These are phyloP conservation scores for Drosophila rubida DNA, from an alignment of 2,888 invertebrate genomes.

Conservation along the genomic window DNA sequence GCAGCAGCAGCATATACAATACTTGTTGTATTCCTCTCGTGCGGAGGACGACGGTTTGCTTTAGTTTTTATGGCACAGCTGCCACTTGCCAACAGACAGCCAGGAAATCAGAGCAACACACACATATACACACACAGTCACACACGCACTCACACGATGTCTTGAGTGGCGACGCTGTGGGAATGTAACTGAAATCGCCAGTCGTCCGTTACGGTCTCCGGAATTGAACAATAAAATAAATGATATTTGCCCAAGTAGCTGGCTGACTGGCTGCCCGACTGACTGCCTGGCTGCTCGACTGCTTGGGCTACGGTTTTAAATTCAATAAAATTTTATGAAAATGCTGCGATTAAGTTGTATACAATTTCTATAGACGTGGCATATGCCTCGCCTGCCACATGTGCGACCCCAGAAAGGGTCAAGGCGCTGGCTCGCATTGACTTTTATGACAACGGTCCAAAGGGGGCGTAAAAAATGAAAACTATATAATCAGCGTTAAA, in stretches of 20 bases:
- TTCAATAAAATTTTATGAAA: constrained; percentile 81
- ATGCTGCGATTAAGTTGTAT: constrained; percentile 73
- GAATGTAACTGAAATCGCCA: constrained; percentile 60
- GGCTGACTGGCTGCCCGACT: constrained; percentile 29
- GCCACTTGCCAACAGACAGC: constrained; percentile 71
- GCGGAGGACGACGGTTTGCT: constrained; percentile 31
- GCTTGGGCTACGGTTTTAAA: constrained; percentile 66
- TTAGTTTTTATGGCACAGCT: constrained; percentile 77
- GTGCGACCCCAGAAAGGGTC: constrained; percentile 64
- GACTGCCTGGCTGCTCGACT: not conserved
- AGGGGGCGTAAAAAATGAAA: constrained; percentile 48
- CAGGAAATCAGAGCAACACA: constrained; percentile 69
- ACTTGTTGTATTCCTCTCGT: constrained; percentile 6
- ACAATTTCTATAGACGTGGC: constrained; percentile 39
- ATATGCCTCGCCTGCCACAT: constrained; percentile 34
- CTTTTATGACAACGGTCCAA: constrained; percentile 72
- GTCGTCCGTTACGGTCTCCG: constrained; percentile 55
- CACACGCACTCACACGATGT: constrained; percentile 27
- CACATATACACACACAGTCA: constrained; percentile 20
- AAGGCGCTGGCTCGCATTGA: constrained; percentile 67
- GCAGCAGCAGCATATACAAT: constrained; percentile 7
- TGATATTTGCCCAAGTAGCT: constrained; percentile 78
- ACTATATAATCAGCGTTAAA: constrained; percentile 75
- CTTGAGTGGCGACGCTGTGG: constrained; percentile 55
- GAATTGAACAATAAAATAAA: constrained; percentile 81